These are phyloP conservation scores for Epicauta chinensis DNA, from an alignment of 1,140 invertebrate species.

Conservation along the genomic window DNA sequence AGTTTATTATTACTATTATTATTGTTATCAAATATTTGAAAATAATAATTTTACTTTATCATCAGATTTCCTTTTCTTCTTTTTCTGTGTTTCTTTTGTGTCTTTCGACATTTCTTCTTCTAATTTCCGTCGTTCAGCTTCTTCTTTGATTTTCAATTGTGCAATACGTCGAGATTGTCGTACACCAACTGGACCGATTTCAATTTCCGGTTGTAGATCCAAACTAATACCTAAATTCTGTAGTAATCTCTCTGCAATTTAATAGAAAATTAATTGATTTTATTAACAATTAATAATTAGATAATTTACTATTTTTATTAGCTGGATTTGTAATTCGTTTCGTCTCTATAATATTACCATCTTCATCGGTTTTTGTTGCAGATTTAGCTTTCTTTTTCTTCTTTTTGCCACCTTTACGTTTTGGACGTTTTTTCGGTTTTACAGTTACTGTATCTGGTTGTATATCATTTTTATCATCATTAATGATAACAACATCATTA, in stretches of 20 bases:
- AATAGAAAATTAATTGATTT: neutral
- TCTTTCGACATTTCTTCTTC: constrained; percentile 59
- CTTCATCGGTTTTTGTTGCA: neutral
- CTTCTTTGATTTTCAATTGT: constrained; percentile 77
- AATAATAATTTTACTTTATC: constrained; percentile 35
- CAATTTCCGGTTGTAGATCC: constrained; percentile 47
- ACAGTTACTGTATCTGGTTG: neutral
- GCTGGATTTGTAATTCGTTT: no score
- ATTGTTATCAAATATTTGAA: no score
- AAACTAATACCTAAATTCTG: constrained; percentile 36
- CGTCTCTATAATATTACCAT: neutral
- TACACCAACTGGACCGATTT: constrained; percentile 49
- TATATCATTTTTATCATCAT: neutral
- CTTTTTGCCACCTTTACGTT: constrained; percentile 18
- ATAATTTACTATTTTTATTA: constrained; percentile 9
- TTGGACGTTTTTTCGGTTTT: constrained; percentile 9
- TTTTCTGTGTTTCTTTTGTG: constrained; percentile 56
- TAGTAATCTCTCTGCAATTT: constrained; percentile 36
- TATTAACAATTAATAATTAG: neutral
- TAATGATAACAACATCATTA: neutral
- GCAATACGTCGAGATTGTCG: constrained; percentile 75
- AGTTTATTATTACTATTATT: no score
- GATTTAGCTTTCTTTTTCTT: constrained; percentile 1
- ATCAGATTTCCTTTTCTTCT: constrained; percentile 47
- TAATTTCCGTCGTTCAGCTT: constrained; percentile 63